Evolutionary conservation across 64 coral and sea anemone species (phyloP), one percentile per base, ranked within the genome.

Genomic region (Montipora capricornis): DNA sequence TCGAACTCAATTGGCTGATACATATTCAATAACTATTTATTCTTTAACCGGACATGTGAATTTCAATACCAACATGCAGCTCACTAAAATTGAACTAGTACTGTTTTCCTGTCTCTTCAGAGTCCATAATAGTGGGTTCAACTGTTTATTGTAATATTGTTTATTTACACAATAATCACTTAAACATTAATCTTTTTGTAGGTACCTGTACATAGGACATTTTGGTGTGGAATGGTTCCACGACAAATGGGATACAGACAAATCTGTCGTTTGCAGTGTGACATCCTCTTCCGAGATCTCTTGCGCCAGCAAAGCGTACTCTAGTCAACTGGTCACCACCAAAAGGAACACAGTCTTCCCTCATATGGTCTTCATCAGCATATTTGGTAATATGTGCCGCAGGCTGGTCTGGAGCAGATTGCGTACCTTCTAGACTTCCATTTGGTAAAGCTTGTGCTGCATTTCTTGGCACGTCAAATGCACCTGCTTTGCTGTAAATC

Each of bases 191-290:
- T 74, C 22, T 29, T 74, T 74, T 46, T 76, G 8, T 76, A 76
- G 20, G 0, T 84, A 92, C 90, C 80, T 92, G 80, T 46, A 84
- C 11, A 76, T 75, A 84, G 22, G 90, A 84, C 68, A 83, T 83
- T 60, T 92, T 92, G 6, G 80, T 84, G 14, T 92, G 90, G 53
- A 55, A 92, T 51, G 47, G 81, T 66, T 92, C 77, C 12, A 61
- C 52, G 51, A 82, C 81, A 76, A 92, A 92, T 75, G 90, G 80
- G 53, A 69, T 84, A 16, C 90, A 92, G 68, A 85, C 68, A 92
- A 92, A 92, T 74, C 90, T 12, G 51, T 92, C 90, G 16, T 92
- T 92, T 92, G 90, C 79, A 29, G 48, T 83, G 53, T 85, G 90
- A 61, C 80, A 92, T 29, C 90, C 80, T 15, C 4, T 44, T 59